These are phyloP conservation scores for Bagarius yarrelli DNA, from an alignment of 2,113 vertebrate species.

Conservation along the genomic window DNA sequence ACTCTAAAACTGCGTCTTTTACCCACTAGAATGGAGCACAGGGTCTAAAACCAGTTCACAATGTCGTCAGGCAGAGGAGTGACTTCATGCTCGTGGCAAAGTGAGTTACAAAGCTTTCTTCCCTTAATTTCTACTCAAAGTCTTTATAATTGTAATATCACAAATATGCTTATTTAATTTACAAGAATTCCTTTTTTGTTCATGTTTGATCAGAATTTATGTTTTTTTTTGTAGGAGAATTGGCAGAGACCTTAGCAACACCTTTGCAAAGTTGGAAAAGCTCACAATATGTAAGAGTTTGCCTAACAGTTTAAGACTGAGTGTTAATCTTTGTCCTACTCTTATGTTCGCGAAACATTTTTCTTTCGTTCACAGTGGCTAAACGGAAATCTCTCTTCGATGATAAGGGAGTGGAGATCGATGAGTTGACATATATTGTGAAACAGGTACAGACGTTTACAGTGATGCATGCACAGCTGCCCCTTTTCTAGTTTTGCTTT, in stretches of 20 bases:
- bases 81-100: slow-evolving; percentile 80
- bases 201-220: slow-evolving; percentile 2
- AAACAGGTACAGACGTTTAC: slow-evolving; percentile 67
- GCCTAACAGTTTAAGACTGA: background rate
- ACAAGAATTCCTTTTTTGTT: slow-evolving; percentile 5
- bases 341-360: background rate
- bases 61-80: slow-evolving; percentile 71
- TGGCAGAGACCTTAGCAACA: slow-evolving; percentile 80
- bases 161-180: background rate
- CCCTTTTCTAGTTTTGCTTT: background rate
- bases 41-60: slow-evolving; percentile 60
- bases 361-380: slow-evolving; percentile 67
- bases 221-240: slow-evolving; percentile 67
- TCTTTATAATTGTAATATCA: background rate
- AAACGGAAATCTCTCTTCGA: slow-evolving; percentile 82
- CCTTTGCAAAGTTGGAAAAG: slow-evolving; percentile 81
- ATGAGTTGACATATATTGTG: slow-evolving; percentile 80
- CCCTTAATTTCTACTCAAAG: background rate
- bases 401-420: slow-evolving; percentile 79
- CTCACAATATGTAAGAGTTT: slow-evolving; percentile 76
- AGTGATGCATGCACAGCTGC: background rate
- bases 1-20: background rate
- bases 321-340: background rate
- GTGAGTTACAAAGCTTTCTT: slow-evolving; percentile 62
- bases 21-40: slow-evolving; percentile 72